A percentile compares a stretch with the other conserved stretches of the same genome.
phyloP scores from a whole-genome alignment of 2,113 vertebrate genomes.

The Aix galericulata region DNA sequence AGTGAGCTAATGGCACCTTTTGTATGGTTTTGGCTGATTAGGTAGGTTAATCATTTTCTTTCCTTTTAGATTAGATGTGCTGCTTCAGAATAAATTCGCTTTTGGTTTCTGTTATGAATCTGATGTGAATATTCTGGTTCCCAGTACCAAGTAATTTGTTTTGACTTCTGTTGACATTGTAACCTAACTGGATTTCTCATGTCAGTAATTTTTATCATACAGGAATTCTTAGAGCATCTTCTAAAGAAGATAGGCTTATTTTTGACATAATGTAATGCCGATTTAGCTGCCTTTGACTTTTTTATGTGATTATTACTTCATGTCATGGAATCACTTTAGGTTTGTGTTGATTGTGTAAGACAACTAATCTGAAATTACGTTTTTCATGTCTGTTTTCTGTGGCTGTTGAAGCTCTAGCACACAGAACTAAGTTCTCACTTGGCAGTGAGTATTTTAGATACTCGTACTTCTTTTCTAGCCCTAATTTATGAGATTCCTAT shows the following conservation, averaged over 20 bases:
- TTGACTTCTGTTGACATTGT: constrained; percentile 36
- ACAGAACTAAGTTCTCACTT: background rate
- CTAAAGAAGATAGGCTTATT: background rate
- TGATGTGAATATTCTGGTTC: constrained; percentile 20
- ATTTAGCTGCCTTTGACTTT: background rate
- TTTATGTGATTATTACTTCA: background rate
- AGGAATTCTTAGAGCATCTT: background rate
- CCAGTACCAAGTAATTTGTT: constrained; percentile 14
- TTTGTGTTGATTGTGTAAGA: background rate
- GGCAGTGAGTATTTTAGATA: background rate
- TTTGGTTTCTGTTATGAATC: background rate
- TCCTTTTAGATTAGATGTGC: constrained; percentile 10
- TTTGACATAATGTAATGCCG: background rate
- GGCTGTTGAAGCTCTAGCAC: background rate
- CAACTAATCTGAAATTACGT: background rate
- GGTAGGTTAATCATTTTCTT: background rate
- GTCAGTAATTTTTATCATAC: constrained; percentile 26
- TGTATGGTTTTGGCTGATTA: background rate
- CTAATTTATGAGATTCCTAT: background rate
- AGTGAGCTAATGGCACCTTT: background rate
- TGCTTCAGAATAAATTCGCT: background rate
- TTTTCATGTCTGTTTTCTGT: background rate
- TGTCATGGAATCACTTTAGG: background rate
- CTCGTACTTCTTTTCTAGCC: background rate
- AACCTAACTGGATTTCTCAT: background rate